Evolutionary conservation across 2,888 invertebrate species (phyloP).

Genomic region (Agrilus mali): DNA sequence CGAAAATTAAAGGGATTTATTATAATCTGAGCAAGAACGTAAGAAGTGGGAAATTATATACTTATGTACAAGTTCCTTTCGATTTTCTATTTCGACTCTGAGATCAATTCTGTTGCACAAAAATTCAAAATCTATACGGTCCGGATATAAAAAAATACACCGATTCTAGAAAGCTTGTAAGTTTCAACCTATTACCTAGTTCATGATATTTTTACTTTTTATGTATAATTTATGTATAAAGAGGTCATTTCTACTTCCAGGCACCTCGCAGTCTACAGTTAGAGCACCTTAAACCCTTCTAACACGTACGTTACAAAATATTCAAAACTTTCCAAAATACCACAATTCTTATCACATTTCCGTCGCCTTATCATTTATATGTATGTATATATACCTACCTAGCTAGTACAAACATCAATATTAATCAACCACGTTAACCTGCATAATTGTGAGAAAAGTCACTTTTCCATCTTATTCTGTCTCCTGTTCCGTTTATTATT

Average conservation of each 20-base stretch:
- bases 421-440: background rate
- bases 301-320: constrained; percentile 7
- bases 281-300: constrained; percentile 17
- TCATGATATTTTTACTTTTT: constrained; percentile 8
- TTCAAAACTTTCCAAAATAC: constrained; percentile 25
- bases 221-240: background rate
- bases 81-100: constrained; percentile 27
- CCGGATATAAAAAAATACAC: constrained; percentile 11
- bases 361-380: constrained; percentile 10
- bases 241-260: constrained; percentile 22
- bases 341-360: constrained; percentile 22
- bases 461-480: background rate
- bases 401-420: constrained; percentile 6
- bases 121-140: constrained; percentile 9
- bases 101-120: constrained; percentile 24
- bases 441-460: background rate
- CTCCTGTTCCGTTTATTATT: background rate
- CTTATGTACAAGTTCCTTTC: constrained; percentile 14
- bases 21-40: constrained; percentile 1
- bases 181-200: constrained; percentile 17
- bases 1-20: background rate
- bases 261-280: constrained; percentile 30
- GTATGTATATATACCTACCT: constrained; percentile 7
- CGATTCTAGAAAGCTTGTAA: constrained; percentile 24
- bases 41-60: constrained; percentile 6